Conservation (phyloP, 2,888 invertebrate species). For the Nycteola revayana region DNA sequence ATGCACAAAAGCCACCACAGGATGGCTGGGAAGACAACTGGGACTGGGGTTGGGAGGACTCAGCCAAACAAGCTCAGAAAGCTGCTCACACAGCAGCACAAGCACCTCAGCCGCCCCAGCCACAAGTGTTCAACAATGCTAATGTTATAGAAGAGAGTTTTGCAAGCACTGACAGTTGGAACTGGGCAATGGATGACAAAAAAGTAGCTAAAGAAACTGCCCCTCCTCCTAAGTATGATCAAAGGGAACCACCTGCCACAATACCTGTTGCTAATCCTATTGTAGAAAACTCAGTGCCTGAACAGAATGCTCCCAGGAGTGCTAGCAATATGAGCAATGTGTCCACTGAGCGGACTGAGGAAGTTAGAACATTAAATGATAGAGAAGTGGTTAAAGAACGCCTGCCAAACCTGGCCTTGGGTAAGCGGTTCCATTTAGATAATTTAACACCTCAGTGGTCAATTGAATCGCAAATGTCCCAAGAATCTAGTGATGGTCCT, state of each 20-base stretch:
- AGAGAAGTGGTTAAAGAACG: conserved; percentile 63
- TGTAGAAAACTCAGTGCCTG: conserved; percentile 35
- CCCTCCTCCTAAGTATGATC: conserved; percentile 30
- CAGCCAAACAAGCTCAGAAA: conserved; percentile 62
- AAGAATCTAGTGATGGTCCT: conserved; percentile 84
- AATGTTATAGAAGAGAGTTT: conserved; percentile 83
- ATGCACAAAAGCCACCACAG: conserved; percentile 43
- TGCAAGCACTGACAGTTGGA: conserved; percentile 81
- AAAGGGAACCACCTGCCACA: conserved; percentile 22
- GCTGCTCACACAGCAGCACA: conserved; percentile 28
- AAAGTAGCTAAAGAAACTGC: conserved; percentile 41
- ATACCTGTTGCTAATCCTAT: conserved; percentile 31
- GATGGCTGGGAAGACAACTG: conserved; percentile 76
- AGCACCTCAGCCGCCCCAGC: conserved; percentile 17
- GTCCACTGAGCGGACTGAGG: conserved; percentile 40
- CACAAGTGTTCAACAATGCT: conserved; percentile 57
- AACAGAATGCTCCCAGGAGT: conserved; percentile 31
- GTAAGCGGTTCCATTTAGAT: conserved; percentile 66
- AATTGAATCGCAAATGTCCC: conserved; percentile 84
- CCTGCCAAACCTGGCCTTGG: conserved; percentile 69
- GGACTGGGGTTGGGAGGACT: conserved; percentile 85
- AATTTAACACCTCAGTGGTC: conserved; percentile 84
- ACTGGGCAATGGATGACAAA: conserved; percentile 82
- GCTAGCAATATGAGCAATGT: conserved; percentile 34
- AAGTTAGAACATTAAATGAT: conserved; percentile 63